A percentile compares a stretch with the other conserved stretches of the same genome.
These are phyloP conservation scores for Ptychobarbus kaznakovi DNA, from an alignment of 2,797 vertebrate genomes.

Conservation along the genomic window DNA sequence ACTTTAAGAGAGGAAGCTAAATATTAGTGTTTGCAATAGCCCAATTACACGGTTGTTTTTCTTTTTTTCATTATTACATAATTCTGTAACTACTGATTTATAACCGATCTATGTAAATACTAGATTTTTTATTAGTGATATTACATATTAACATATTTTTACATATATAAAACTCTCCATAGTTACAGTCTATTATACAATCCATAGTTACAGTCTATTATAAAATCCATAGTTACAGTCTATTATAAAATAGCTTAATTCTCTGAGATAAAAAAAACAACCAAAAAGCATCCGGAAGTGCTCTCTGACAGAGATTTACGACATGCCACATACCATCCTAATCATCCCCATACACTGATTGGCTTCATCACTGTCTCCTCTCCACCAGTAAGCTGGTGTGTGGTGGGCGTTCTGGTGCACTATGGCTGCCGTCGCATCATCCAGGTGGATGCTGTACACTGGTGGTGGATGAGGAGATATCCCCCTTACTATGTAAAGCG, in stretches of 20 bases:
- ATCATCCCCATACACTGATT: no score
- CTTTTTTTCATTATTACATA: neutral
- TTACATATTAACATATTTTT: no score
- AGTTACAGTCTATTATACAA: neutral
- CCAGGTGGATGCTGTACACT: no score
- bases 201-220: neutral
- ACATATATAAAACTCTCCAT: neutral
- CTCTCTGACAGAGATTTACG: neutral
- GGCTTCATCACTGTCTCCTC: no score
- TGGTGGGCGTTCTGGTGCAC: no score
- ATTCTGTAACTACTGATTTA: neutral
- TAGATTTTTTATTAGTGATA: neutral
- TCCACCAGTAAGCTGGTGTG: no score
- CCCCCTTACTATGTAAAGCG: no score
- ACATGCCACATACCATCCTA: neutral
- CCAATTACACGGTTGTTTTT: constrained; percentile 4
- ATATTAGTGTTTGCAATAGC: constrained; percentile 16
- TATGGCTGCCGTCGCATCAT: no score
- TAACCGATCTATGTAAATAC: neutral
- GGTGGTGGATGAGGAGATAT: no score
- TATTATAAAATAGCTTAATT: neutral
- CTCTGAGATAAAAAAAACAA: no score
- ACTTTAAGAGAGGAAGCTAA: constrained; percentile 5
- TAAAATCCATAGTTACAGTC: no score
- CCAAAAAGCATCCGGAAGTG: neutral